These are phyloP conservation scores for Henricia sp. DNA, from an alignment of 53 echinoderm and acorn worm genomes.

Conservation along the genomic window DNA sequence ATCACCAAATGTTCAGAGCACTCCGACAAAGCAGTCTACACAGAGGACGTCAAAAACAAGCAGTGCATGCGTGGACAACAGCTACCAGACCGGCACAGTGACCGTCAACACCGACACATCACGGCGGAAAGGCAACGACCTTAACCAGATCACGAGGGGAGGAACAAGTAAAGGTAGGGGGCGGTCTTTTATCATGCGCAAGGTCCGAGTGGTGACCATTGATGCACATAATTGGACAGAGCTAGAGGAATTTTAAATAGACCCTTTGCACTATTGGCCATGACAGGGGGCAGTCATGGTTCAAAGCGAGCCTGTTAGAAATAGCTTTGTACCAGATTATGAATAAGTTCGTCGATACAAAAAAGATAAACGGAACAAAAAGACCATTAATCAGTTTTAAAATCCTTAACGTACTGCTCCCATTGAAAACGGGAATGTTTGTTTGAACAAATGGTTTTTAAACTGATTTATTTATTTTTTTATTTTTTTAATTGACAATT, in stretches of 20 bases:
- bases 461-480: too few relatives aligned
- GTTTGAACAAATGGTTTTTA: too few relatives aligned
- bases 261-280: too few relatives aligned
- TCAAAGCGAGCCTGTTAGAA: too few relatives aligned
- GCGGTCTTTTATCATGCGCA: conserved; percentile 19
- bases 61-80: conserved; percentile 49
- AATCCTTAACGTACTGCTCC: too few relatives aligned
- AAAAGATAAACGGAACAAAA: too few relatives aligned
- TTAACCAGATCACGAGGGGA: conserved; percentile 34
- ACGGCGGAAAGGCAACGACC: background rate
- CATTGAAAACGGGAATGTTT: too few relatives aligned
- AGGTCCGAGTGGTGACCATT: conserved; percentile 37
- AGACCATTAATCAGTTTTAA: too few relatives aligned
- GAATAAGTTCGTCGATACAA: too few relatives aligned
- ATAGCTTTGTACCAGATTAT: too few relatives aligned
- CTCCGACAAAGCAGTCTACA: conserved; percentile 47
- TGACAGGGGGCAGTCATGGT: too few relatives aligned
- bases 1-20: conserved; percentile 60
- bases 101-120: conserved; percentile 54
- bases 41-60: conserved; percentile 35
- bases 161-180: conserved; percentile 61
- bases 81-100: conserved; percentile 82
- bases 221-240: conserved; percentile 45
- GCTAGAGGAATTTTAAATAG: conserved; percentile 42
- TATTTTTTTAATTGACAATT: too few relatives aligned